These are phyloP conservation scores for Odontomyia ornata DNA, from an alignment of 2,888 invertebrate species.

Conservation along the genomic window DNA sequence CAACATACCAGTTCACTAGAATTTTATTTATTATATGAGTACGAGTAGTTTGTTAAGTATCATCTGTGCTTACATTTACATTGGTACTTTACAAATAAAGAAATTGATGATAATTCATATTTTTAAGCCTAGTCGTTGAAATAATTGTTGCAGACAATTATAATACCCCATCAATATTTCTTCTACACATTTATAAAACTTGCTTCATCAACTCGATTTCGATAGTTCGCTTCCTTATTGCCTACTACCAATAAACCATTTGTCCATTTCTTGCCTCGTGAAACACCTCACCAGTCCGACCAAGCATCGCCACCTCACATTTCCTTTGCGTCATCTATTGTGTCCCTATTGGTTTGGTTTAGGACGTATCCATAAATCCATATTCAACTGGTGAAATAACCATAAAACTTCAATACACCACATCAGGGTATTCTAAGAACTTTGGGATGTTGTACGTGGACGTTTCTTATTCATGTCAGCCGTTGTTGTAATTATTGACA, in stretches of 20 bases:
- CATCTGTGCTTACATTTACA: too few relatives aligned
- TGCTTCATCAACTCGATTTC: background rate
- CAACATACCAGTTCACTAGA: too few relatives aligned
- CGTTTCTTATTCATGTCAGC: background rate
- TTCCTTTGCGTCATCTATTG: background rate
- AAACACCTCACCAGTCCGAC: too few relatives aligned
- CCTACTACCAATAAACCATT: background rate
- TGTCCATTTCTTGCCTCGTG: too few relatives aligned
- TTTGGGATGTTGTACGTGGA: background rate
- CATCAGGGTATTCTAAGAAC: background rate
- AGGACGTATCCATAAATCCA: background rate
- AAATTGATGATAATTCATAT: too few relatives aligned
- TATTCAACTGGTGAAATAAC: constrained; percentile 1
- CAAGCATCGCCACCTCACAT: background rate
- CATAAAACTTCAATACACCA: background rate
- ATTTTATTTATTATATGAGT: too few relatives aligned
- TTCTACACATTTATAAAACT: background rate
- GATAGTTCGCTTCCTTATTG: background rate
- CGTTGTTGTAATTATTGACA: background rate
- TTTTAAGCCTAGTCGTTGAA: too few relatives aligned
- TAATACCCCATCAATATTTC: background rate
- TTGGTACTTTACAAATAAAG: too few relatives aligned
- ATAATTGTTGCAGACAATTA: too few relatives aligned
- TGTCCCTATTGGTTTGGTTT: background rate
- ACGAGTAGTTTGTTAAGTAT: too few relatives aligned